These are phyloP conservation scores for Drepana arcuata DNA, from an alignment of 1,140 invertebrate genomes.

Conservation along the genomic window DNA sequence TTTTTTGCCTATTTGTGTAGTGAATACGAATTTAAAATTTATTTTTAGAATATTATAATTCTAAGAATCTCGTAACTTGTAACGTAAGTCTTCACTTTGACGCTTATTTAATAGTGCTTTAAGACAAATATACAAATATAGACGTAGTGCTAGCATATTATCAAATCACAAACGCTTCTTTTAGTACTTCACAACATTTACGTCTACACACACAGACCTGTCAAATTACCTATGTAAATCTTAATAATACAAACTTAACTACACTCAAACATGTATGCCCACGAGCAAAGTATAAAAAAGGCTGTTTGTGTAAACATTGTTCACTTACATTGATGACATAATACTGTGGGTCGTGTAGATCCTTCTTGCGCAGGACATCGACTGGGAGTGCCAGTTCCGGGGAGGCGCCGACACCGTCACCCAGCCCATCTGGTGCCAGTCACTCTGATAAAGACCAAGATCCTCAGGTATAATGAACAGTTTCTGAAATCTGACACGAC, in stretches of 20 bases:
- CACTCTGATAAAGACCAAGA: conserved; percentile 73
- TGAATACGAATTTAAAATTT: too few relatives aligned
- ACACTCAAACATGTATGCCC: too few relatives aligned
- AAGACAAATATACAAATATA: too few relatives aligned
- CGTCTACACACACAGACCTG: conserved; percentile 36
- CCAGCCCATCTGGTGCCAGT: conserved; percentile 72
- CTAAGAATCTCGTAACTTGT: too few relatives aligned
- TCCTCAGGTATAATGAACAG: conserved; percentile 68
- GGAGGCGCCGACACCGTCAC: conserved; percentile 63
- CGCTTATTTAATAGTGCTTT: too few relatives aligned
- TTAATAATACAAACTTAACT: too few relatives aligned
- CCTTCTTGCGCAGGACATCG: conserved; percentile 63
- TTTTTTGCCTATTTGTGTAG: too few relatives aligned
- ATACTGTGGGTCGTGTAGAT: conserved; percentile 62
- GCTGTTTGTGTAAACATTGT: conserved; percentile 36
- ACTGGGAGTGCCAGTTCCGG: conserved; percentile 59
- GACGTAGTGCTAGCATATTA: conserved; percentile 2
- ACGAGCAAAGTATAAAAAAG: conserved; percentile 1
- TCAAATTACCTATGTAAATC: too few relatives aligned
- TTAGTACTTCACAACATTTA: too few relatives aligned
- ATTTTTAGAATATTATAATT: too few relatives aligned
- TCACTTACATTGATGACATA: conserved; percentile 53
- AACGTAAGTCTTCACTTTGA: too few relatives aligned
- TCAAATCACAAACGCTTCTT: background rate
- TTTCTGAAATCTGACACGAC: conserved; percentile 1